phyloP scores from a whole-genome alignment of 2,113 vertebrate genomes.

The Myotis brandtii region DNA sequence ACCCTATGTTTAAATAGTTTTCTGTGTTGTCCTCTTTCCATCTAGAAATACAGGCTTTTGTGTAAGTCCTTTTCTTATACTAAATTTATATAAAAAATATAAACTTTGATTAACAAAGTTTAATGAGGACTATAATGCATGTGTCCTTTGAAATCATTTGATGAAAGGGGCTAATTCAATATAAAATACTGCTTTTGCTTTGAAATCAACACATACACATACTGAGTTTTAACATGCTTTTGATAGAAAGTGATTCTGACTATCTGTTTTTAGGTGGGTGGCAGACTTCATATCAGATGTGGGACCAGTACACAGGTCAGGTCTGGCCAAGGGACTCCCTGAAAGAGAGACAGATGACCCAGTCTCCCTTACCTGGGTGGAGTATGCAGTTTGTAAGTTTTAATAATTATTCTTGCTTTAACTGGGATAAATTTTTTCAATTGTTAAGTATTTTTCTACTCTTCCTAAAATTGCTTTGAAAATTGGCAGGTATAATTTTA shows the following conservation, averaged over 20 bases:
- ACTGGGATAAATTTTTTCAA: background rate
- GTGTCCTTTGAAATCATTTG: conserved; percentile 39
- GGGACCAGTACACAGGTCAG: background rate
- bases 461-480: background rate
- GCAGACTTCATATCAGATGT: background rate
- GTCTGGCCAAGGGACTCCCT: background rate
- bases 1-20: background rate
- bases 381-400: background rate
- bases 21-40: background rate
- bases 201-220: background rate
- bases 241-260: conserved; percentile 4
- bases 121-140: background rate
- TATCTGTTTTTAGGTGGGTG: background rate
- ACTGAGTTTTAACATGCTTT: conserved; percentile 3
- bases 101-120: background rate
- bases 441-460: background rate
- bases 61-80: conserved; percentile 4
- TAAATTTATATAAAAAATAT: conserved; percentile 27
- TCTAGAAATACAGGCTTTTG: background rate
- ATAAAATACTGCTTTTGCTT: background rate
- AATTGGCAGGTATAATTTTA: conserved; percentile 14
- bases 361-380: background rate
- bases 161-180: background rate
- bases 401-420: background rate
- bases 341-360: background rate